phyloP scores from a whole-genome alignment of 2,113 vertebrate genomes.

The Ahaetulla prasina region DNA sequence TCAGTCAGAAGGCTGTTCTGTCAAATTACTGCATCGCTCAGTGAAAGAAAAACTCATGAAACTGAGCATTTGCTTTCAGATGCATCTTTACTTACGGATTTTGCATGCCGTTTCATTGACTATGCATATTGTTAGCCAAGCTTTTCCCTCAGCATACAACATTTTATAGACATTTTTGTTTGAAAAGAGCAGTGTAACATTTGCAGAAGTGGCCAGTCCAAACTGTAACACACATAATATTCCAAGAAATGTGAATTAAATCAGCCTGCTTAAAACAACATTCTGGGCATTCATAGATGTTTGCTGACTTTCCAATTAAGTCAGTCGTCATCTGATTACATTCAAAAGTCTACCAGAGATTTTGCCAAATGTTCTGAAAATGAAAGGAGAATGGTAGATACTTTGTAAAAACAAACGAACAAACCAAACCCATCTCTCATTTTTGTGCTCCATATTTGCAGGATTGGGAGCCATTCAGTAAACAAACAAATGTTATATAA shows the following conservation, averaged over 20 bases:
- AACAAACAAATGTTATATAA: conserved; percentile 12
- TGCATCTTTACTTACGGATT: neutral
- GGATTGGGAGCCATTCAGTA: neutral
- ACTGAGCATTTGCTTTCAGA: neutral
- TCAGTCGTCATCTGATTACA: neutral
- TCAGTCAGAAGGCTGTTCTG: neutral
- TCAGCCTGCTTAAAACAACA: neutral
- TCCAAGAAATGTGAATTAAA: neutral
- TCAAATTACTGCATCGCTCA: neutral
- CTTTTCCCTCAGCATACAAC: neutral
- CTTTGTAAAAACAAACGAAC: neutral
- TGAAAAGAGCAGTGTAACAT: neutral
- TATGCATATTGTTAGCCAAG: neutral
- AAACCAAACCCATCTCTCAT: neutral
- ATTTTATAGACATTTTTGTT: neutral
- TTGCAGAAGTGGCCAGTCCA: neutral
- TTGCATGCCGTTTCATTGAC: neutral
- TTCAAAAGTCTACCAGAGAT: neutral
- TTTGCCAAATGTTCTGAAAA: neutral
- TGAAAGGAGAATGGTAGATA: neutral
- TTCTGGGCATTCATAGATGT: neutral
- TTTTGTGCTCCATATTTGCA: neutral
- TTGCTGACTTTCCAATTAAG: neutral
- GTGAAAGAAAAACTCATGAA: neutral
- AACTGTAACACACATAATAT: neutral